phyloP scores from a whole-genome alignment of 2,113 vertebrate species.

The Zosterops lateralis region DNA sequence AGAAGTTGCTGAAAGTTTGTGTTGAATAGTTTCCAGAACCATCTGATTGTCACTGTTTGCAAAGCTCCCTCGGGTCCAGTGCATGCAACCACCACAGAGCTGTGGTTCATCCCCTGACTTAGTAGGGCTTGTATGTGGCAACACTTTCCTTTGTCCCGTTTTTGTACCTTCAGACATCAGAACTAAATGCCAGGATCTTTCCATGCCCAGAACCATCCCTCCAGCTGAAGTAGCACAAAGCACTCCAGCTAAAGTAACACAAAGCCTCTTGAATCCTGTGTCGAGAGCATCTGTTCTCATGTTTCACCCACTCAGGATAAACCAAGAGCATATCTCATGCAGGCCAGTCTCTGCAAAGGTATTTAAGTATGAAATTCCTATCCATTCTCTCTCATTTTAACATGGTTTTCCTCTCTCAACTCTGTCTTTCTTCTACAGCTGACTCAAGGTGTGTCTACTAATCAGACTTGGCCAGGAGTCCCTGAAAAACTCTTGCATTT shows the following conservation, averaged over 20 bases:
- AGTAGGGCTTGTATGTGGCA: not conserved
- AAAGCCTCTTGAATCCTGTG: not conserved
- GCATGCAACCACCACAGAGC: not conserved
- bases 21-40: not conserved
- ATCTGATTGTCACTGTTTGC: not conserved
- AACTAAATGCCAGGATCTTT: not conserved
- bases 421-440: not conserved
- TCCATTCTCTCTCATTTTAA: not conserved
- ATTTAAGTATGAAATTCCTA: not conserved
- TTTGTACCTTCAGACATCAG: not conserved
- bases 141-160: not conserved
- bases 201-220: not conserved
- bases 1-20: not conserved
- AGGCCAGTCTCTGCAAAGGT: not conserved
- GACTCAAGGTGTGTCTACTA: not conserved
- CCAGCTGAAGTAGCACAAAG: not conserved
- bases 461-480: not conserved
- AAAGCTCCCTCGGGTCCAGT: not conserved
- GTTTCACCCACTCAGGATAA: not conserved
- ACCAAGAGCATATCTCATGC: not conserved
- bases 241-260: not conserved
- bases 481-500: not conserved
- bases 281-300: not conserved
- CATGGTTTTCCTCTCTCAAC: not conserved
- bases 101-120: not conserved